A percentile compares a stretch with the other conserved stretches of the same genome.
phyloP scores from a whole-genome alignment of 1,140 invertebrate species.

The Saxidomus purpurata region DNA sequence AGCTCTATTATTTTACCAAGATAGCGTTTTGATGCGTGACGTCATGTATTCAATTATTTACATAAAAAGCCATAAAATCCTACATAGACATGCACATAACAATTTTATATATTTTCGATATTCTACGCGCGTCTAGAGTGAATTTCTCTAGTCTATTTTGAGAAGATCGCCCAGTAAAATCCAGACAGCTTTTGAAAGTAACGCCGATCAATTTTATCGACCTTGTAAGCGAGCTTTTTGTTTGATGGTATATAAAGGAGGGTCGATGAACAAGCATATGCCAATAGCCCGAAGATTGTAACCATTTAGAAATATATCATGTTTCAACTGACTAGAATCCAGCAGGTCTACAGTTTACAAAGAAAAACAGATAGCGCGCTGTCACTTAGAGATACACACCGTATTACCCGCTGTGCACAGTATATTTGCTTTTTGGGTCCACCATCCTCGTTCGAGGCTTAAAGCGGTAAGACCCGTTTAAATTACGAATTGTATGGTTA shows the following conservation, averaged over 20 bases:
- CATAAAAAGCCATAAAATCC: background rate
- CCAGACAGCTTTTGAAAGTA: background rate
- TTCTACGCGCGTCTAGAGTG: background rate
- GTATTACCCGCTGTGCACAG: too few relatives aligned
- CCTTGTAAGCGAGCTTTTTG: conserved; percentile 10
- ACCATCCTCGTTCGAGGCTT: too few relatives aligned
- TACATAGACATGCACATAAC: background rate
- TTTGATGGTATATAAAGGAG: conserved; percentile 27
- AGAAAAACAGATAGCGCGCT: too few relatives aligned
- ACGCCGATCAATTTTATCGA: conserved; percentile 37
- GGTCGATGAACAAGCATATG: background rate
- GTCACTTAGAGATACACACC: too few relatives aligned
- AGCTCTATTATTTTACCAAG: background rate
- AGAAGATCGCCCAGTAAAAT: conserved; percentile 12
- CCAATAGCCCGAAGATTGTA: too few relatives aligned
- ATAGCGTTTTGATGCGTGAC: conserved; percentile 22
- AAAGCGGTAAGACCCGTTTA: too few relatives aligned
- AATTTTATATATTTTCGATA: conserved; percentile 26
- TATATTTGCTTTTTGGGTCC: too few relatives aligned
- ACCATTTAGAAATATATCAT: too few relatives aligned
- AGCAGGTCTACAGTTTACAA: too few relatives aligned
- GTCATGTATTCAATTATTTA: conserved; percentile 39
- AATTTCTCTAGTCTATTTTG: conserved; percentile 4
- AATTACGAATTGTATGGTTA: too few relatives aligned
- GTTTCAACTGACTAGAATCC: too few relatives aligned